Evolutionary conservation across 2,888 invertebrate genomes (phyloP).

Genomic region (Lasioglossum marginatum): DNA sequence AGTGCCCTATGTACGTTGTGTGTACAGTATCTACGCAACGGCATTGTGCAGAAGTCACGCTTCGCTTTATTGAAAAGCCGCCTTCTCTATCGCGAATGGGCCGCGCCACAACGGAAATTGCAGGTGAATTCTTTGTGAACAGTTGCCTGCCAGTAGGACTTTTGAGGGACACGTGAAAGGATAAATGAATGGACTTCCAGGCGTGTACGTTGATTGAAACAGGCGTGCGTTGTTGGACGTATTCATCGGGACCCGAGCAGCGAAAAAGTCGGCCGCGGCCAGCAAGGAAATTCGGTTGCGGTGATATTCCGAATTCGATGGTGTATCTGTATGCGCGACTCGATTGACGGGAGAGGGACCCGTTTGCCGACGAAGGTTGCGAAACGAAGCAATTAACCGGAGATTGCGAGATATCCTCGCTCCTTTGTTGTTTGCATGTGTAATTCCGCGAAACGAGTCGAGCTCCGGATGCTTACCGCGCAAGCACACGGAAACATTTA

Average conservation of each 20-base stretch:
- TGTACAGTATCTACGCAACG: conserved; percentile 51
- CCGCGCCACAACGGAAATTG: conserved; percentile 64
- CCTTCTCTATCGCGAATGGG: conserved; percentile 50
- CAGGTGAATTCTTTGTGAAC: conserved; percentile 70
- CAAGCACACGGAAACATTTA: not conserved
- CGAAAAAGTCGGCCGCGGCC: not conserved
- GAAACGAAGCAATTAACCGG: not conserved
- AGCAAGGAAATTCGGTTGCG: not conserved
- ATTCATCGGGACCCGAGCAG: not conserved
- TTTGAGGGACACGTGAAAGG: conserved; percentile 46
- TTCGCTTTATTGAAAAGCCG: conserved; percentile 71
- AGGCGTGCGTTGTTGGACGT: conserved; percentile 15
- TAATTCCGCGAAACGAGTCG: not conserved
- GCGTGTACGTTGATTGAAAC: conserved; percentile 53
- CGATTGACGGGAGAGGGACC: not conserved
- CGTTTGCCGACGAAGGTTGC: not conserved
- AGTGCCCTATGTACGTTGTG: conserved; percentile 48
- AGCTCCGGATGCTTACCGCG: not conserved
- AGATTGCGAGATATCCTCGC: not conserved
- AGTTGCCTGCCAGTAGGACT: conserved; percentile 32
- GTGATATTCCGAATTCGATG: not conserved
- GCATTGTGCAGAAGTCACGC: conserved; percentile 60
- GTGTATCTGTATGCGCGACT: not conserved
- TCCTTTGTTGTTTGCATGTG: not conserved
- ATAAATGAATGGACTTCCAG: conserved; percentile 55